phyloP scores from a whole-genome alignment of 2,888 invertebrate species.

The Clistopyga incitator region DNA sequence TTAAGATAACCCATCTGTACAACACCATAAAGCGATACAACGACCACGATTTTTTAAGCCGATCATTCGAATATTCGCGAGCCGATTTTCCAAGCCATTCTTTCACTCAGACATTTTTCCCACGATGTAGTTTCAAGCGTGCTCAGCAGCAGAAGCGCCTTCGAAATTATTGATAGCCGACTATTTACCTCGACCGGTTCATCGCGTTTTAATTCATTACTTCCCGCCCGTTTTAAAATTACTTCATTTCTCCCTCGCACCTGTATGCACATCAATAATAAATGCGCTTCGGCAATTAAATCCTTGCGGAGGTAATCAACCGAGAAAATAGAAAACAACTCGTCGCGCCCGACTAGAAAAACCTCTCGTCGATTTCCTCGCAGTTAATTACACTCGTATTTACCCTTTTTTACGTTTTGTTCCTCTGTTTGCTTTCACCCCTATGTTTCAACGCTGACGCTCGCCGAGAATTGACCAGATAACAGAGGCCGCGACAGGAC shows the following conservation, averaged over 20 bases:
- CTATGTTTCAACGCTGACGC: slow-evolving; percentile 9
- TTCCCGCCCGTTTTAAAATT: too few relatives aligned
- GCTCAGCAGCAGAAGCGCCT: too few relatives aligned
- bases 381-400: slow-evolving; percentile 46
- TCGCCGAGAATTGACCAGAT: slow-evolving; percentile 26
- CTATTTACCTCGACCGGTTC: too few relatives aligned
- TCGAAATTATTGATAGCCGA: too few relatives aligned
- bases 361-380: slow-evolving; percentile 35
- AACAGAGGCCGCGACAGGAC: slow-evolving; percentile 1
- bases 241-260: background rate
- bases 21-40: too few relatives aligned
- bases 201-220: too few relatives aligned
- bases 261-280: background rate
- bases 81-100: too few relatives aligned
- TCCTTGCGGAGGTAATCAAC: background rate
- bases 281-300: background rate
- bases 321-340: slow-evolving; percentile 15
- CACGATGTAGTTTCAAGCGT: too few relatives aligned
- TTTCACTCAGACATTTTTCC: too few relatives aligned
- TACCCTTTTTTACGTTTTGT: slow-evolving; percentile 13
- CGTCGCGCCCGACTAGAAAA: slow-evolving; percentile 35
- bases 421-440: background rate
- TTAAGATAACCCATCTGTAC: too few relatives aligned
- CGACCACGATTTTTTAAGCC: too few relatives aligned
- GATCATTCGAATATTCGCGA: too few relatives aligned